Conservation (phyloP, 1,140 invertebrate genomes). For the Coboldia fuscipes region DNA sequence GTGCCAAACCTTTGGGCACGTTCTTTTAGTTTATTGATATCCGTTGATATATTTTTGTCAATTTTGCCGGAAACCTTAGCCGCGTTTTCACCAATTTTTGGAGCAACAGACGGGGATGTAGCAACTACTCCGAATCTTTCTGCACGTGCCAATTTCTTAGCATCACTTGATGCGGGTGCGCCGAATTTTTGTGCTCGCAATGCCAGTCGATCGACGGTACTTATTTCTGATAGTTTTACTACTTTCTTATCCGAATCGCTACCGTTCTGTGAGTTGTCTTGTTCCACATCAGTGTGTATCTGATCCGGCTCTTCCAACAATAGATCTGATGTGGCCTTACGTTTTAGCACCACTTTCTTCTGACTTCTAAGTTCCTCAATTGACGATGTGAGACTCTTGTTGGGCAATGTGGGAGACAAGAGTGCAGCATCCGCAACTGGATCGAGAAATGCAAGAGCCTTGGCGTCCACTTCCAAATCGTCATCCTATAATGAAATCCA, state of each 20-base stretch:
- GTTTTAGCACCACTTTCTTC: too few species aligned
- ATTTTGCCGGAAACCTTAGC: slow-evolving; percentile 14
- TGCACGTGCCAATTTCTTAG: slow-evolving; percentile 41
- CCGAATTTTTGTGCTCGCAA: slow-evolving; percentile 63
- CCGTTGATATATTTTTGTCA: slow-evolving; percentile 16
- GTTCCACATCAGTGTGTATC: slow-evolving; percentile 8
- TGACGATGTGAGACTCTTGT: too few species aligned
- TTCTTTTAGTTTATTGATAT: slow-evolving; percentile 43
- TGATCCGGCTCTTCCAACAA: too few species aligned
- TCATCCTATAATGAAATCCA: too few species aligned
- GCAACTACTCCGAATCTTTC: slow-evolving; percentile 32
- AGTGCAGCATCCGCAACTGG: too few species aligned
- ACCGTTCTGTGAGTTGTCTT: slow-evolving; percentile 12
- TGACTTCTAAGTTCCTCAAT: too few species aligned
- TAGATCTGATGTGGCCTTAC: too few species aligned
- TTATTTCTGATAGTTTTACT: slow-evolving; percentile 35
- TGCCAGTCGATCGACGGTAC: slow-evolving; percentile 44
- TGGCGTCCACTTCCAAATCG: too few species aligned
- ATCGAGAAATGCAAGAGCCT: too few species aligned
- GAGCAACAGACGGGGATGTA: slow-evolving; percentile 8
- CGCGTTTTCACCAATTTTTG: slow-evolving; percentile 11
- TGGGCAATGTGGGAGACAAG: too few species aligned
- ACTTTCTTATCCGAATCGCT: slow-evolving; percentile 23
- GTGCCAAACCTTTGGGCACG: slow-evolving; percentile 52
- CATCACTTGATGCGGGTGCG: slow-evolving; percentile 21